These are phyloP conservation scores for Characodon lateralis DNA, from an alignment of 2,797 vertebrate species.

Conservation along the genomic window DNA sequence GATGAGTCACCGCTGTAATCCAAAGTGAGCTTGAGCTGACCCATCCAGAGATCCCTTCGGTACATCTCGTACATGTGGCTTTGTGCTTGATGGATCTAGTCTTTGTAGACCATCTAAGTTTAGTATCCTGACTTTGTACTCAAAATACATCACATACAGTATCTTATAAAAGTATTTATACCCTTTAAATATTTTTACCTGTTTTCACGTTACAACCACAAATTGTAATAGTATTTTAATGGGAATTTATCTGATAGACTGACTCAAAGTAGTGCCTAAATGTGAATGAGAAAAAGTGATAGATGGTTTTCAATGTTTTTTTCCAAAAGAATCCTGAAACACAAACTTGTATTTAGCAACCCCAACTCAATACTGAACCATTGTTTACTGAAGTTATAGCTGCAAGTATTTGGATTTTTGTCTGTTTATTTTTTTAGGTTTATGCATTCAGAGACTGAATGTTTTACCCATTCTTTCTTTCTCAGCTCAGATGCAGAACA, in stretches of 20 bases:
- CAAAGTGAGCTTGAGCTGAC: constrained; percentile 44
- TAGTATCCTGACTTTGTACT: background rate
- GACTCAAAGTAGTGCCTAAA: background rate
- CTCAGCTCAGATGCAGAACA: too few species aligned
- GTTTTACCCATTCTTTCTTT: background rate
- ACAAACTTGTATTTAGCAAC: background rate
- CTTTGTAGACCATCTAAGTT: constrained; percentile 15
- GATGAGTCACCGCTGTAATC: constrained; percentile 60
- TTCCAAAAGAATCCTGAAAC: background rate
- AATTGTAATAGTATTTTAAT: background rate
- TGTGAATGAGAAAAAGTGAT: background rate
- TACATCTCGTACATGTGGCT: constrained; percentile 44
- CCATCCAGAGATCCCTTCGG: constrained; percentile 34
- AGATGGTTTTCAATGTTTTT: background rate
- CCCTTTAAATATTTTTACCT: background rate
- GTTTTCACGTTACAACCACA: background rate
- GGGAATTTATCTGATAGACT: background rate
- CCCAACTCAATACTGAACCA: background rate
- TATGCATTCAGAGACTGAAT: background rate
- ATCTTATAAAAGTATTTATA: background rate
- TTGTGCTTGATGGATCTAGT: constrained; percentile 18
- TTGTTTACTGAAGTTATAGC: background rate
- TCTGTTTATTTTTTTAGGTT: too few species aligned
- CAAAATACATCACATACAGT: background rate
- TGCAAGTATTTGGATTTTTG: background rate